phyloP scores from a whole-genome alignment of 2,888 invertebrate genomes.

The Griposia aprilina region DNA sequence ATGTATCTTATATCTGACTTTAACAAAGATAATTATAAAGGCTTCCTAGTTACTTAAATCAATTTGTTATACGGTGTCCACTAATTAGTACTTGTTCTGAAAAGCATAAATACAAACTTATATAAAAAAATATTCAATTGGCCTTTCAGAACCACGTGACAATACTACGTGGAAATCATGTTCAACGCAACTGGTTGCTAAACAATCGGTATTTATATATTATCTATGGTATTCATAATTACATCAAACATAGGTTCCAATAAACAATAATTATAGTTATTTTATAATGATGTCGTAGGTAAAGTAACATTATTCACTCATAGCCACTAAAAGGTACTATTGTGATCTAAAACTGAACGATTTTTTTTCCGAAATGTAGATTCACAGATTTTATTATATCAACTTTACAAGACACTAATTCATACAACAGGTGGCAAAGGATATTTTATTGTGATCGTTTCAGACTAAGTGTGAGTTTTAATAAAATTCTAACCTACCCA shows the following conservation, averaged over 20 bases:
- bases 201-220: background rate
- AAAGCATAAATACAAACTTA: background rate
- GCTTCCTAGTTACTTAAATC: background rate
- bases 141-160: slow-evolving; percentile 16
- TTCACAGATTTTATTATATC: background rate
- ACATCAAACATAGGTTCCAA: background rate
- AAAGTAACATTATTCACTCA: background rate
- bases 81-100: background rate
- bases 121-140: background rate
- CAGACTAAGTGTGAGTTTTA: background rate
- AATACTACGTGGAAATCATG: slow-evolving; percentile 24
- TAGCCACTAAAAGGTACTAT: background rate
- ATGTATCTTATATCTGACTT: slow-evolving; percentile 17
- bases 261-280: background rate
- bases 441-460: background rate
- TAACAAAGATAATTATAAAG: background rate
- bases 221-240: background rate
- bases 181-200: slow-evolving; percentile 8
- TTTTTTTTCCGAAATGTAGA: background rate
- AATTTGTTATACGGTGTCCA: background rate
- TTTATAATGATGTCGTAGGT: slow-evolving; percentile 9
- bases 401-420: background rate
- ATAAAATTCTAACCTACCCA: background rate
- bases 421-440: background rate
- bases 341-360: slow-evolving; percentile 3